Percentiles rank a stretch among this genome's conserved stretches.
These are phyloP conservation scores for Ceratotherium simum DNA, from an alignment of 2,113 vertebrate species.

Conservation along the genomic window DNA sequence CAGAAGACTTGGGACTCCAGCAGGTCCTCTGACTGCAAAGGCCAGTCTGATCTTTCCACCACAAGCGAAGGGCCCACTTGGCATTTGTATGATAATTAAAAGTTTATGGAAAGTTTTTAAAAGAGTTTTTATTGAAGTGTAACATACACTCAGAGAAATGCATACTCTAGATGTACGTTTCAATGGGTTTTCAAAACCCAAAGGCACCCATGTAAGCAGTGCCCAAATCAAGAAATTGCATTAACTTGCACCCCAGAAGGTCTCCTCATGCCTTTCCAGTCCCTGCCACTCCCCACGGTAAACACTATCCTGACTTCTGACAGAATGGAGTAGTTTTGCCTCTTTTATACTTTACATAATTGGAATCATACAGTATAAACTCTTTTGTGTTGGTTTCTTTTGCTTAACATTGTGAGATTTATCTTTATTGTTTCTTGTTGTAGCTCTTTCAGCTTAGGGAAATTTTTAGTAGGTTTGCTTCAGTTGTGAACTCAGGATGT, in stretches of 20 bases:
- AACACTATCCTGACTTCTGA: background rate
- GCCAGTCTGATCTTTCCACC: background rate
- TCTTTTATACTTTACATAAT: background rate
- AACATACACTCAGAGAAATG: background rate
- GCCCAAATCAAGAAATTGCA: background rate
- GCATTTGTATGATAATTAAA: background rate
- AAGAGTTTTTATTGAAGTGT: background rate
- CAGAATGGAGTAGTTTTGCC: background rate
- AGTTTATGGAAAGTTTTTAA: background rate
- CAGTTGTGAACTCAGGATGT: background rate
- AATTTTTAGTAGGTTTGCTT: conserved; percentile 8
- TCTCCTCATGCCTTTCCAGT: background rate
- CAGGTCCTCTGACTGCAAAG: background rate
- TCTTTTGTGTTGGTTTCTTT: background rate
- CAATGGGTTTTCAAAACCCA: background rate
- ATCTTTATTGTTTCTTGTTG: background rate
- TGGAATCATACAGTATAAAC: background rate
- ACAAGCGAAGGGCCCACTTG: background rate
- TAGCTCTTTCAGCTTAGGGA: background rate
- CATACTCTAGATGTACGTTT: background rate
- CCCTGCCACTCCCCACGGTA: background rate
- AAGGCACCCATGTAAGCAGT: background rate
- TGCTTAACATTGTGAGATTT: background rate
- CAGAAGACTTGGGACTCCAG: background rate
- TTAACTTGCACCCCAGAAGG: background rate